Evolutionary conservation across 2,113 vertebrate genomes (phyloP), one percentile per base, ranked within the genome.

Genomic region (Nymphicus hollandicus): DNA sequence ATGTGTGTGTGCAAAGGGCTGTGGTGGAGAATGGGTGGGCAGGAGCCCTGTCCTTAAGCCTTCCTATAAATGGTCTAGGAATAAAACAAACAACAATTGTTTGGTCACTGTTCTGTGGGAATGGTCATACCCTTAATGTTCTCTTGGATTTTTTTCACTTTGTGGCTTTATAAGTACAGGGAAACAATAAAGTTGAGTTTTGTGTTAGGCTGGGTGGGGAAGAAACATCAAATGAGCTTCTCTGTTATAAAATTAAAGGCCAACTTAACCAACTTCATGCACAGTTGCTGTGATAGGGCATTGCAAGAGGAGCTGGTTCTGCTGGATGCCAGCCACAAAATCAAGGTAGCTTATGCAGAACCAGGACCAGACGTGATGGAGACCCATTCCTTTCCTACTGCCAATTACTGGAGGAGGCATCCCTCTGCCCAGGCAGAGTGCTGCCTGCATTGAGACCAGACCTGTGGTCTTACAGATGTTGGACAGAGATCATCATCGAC

Each of bases 121-220:
- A 56, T 5, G 71, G 17, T n/a, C 29, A 8, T 25, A 33, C 19
- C 25, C 18, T 55, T 33, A 8, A 10, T 0, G 1, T 37, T 12
- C 56, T 72, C 50, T 63, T 3, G 2, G 73, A 27, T 84, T 84
- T 53, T 60, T 81, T 76, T 65, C 43, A 23, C 41, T 65, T 63
- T 46, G 14, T 58, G n/a, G 27, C 15, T 82, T 77, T 69, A 0
- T 18, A 18, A 41, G 14, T 10, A 9, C 47, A 64, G 27, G n/a
- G 66, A 20, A 71, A 58, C 20, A 23, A 23, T 23, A 20, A 58
- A 58, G 43, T 47, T 86, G 22, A 5, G 29, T 39, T 50, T 33
- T 68, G 46, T 25, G 39, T 41, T 29, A 64, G 58, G 31, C 33
- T 49, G 37, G 33, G 10, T 47, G 35, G 22, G 33, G 47, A 70